phyloP scores from a whole-genome alignment of 2,797 vertebrate species.

The Tauraco hartlaubi region DNA sequence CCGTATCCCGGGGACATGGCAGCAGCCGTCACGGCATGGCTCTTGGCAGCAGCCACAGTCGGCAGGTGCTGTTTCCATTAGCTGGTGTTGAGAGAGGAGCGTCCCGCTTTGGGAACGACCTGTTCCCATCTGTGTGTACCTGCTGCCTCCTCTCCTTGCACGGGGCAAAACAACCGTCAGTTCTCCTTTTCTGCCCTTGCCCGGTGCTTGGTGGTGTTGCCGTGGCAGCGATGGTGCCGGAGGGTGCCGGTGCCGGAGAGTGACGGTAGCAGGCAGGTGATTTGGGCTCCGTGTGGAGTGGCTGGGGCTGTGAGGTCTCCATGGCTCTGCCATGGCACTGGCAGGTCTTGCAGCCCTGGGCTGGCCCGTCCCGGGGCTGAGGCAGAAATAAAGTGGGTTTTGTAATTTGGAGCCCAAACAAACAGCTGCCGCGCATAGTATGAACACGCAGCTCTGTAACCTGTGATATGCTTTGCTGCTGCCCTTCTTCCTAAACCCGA shows the following conservation, averaged over 20 bases:
- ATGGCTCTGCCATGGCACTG: fast-evolving
- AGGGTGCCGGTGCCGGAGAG: background rate
- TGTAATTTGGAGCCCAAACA: background rate
- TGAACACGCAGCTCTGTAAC: background rate
- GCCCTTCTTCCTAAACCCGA: slow-evolving; percentile 8
- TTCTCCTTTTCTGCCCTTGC: background rate
- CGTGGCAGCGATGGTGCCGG: fast-evolving
- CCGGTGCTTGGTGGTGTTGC: background rate
- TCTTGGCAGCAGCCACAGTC: background rate
- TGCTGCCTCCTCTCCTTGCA: background rate
- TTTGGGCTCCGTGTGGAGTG: background rate
- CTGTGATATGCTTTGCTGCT: background rate
- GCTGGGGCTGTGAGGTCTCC: background rate
- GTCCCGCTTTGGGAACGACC: background rate
- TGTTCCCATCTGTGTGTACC: background rate
- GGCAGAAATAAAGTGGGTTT: background rate
- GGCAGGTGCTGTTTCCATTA: slow-evolving; percentile 3
- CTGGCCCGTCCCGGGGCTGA: background rate
- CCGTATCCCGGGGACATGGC: background rate
- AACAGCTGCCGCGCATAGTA: background rate
- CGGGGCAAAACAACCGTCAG: fast-evolving
- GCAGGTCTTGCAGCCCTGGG: background rate
- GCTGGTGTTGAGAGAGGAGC: slow-evolving; percentile 27
- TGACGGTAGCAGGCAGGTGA: fast-evolving
- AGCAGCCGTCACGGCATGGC: background rate